Conservation (phyloP, 2,113 vertebrate genomes). For the Ascaphus truei region DNA sequence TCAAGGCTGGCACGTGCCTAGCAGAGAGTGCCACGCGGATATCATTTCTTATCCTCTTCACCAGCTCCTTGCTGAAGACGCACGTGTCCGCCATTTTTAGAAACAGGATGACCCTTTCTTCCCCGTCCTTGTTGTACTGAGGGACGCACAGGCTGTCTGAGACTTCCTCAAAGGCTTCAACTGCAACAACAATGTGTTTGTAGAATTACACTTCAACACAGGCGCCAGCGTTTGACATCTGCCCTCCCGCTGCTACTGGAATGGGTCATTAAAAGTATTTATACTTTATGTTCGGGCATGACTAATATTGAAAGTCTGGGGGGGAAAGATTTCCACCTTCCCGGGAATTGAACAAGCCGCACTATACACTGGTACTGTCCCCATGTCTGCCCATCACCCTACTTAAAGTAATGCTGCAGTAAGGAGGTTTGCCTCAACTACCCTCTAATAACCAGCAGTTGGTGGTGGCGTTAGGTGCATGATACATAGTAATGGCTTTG, state of each 20-base stretch:
- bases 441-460: slow-evolving; percentile 17
- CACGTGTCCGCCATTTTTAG: slow-evolving; percentile 80
- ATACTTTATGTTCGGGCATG: no score
- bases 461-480: slow-evolving; percentile 3
- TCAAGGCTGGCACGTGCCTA: slow-evolving; percentile 82
- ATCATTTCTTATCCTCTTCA: slow-evolving; percentile 66
- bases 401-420: slow-evolving; percentile 3
- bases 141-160: slow-evolving; percentile 89
- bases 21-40: slow-evolving; percentile 83
- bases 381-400: no score
- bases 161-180: slow-evolving; percentile 94
- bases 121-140: slow-evolving; percentile 83
- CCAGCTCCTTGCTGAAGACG: slow-evolving; percentile 67
- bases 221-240: background rate
- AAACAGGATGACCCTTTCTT: slow-evolving; percentile 90
- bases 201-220: background rate
- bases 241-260: background rate
- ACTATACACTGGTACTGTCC: no score
- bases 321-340: no score
- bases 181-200: slow-evolving; percentile 48
- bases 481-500: slow-evolving; percentile 34
- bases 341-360: no score
- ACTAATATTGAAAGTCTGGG: no score
- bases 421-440: slow-evolving; percentile 22
- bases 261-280: no score